Base-by-base conservation (phyloP, 1,140 invertebrate species). In the Nautilus pompilius region DNA sequence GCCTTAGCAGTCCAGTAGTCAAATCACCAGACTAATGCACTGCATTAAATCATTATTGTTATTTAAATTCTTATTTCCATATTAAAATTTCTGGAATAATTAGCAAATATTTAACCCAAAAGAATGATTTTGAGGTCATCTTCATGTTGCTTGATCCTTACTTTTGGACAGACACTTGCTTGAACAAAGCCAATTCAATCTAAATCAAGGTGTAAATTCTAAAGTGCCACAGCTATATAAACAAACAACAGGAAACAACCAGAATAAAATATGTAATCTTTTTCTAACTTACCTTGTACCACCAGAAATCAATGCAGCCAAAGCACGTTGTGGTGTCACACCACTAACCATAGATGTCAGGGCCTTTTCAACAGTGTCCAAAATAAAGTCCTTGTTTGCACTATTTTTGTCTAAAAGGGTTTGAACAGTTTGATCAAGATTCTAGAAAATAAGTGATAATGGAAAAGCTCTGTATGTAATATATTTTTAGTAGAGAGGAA, bases 361-460 rank as follows among this genome's bases (percentile, higher is more conserved):
- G 24, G 93, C 91, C n/a, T 85, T 83, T 20, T 91, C 90, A 13
- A 92, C 90, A 80, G 97, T 95, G n/a, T 89, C 90, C 41, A 93
- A 85, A 26, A 98, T 85, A 77, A 98, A 98, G 70, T 90, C 89
- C 80, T 96, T 96, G 1, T 93, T 96, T 76, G 98, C 95, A 0
- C 92, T 92, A 45, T 91, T 92, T 70, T 95, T 89, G 65, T 92
- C 89, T n/a, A 98, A 82, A 28, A 98, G 80, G 6, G 90, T 87
- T 26, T 86, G 87, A 0, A 89, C 88, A 60, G 94, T 87, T 69
- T 93, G 91, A 73, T 98, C 95, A 24, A 93, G 80, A 80, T 98
- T 95, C 84, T 93, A 65, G 8, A 48, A 65, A 57, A 54, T 41
- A 46, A 54, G 76, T 2, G 30, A 5, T 29, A 6, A 5, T 8